Conservation (phyloP, 2,888 invertebrate genomes). For the Nezara viridula region DNA sequence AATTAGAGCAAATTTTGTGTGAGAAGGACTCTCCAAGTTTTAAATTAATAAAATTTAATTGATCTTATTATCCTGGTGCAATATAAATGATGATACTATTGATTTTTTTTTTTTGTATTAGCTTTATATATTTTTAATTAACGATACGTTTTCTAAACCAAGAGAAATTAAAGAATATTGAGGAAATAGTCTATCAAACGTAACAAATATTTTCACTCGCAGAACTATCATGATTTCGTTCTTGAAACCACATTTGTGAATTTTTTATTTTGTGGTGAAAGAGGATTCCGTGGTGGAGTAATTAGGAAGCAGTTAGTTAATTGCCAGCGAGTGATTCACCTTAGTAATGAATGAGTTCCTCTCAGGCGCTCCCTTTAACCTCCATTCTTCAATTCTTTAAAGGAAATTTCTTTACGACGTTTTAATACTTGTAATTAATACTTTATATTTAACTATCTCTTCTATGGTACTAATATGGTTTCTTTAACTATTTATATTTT, state of each 20-base stretch:
- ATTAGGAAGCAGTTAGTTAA: slow-evolving; percentile 40
- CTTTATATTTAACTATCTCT: background rate
- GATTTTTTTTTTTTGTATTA: no score
- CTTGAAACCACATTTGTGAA: background rate
- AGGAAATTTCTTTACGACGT: background rate
- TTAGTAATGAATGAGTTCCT: slow-evolving; percentile 40
- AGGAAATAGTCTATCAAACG: no score
- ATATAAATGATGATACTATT: no score
- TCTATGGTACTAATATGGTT: no score
- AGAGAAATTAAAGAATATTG: no score
- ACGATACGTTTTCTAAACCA: no score
- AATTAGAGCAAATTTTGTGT: no score
- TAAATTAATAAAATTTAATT: no score
- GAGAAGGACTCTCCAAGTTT: no score
- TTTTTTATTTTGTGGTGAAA: slow-evolving; percentile 2
- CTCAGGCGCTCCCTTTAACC: background rate
- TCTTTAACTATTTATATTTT: no score
- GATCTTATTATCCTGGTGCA: no score
- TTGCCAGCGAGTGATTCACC: slow-evolving; percentile 17
- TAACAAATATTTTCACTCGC: background rate
- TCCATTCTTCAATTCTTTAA: background rate
- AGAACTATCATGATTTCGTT: background rate
- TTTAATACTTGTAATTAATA: background rate
- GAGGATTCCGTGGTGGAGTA: background rate
- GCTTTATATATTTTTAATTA: no score